A percentile compares a stretch with the other conserved stretches of the same genome.
Conservation (phyloP, 2,888 invertebrate species). For the Bibio marci region DNA sequence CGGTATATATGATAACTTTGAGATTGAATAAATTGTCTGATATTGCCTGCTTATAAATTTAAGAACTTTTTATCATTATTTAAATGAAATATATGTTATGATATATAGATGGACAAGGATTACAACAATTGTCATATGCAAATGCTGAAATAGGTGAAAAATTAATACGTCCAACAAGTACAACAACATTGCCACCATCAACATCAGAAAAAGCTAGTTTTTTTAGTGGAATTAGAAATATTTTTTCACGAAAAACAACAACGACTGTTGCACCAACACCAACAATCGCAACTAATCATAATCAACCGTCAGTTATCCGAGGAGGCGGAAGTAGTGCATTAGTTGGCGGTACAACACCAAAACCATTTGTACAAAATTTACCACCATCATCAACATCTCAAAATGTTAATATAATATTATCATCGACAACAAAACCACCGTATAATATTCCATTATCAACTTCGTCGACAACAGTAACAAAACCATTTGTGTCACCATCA, state of each 20-base stretch:
- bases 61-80: too few species aligned
- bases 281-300: conserved; percentile 9
- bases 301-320: conserved; percentile 8
- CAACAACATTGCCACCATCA: not conserved
- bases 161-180: not conserved
- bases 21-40: too few species aligned
- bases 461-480: conserved; percentile 15
- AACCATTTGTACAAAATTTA: not conserved
- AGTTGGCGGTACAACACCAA: not conserved
- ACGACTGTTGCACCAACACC: conserved; percentile 7
- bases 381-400: not conserved
- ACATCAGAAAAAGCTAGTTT: not conserved
- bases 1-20: too few species aligned
- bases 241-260: not conserved
- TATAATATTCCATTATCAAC: conserved; percentile 9
- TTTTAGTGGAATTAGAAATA: conserved; percentile 1
- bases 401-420: conserved; percentile 3
- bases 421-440: not conserved
- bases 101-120: not conserved
- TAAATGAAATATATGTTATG: too few species aligned
- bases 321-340: conserved; percentile 13
- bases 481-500: conserved; percentile 9
- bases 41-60: too few species aligned
- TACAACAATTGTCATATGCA: conserved; percentile 1
- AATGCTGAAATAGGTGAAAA: conserved; percentile 1